Base-by-base conservation (phyloP, 1,140 invertebrate species). In the Bacillus rossius region DNA sequence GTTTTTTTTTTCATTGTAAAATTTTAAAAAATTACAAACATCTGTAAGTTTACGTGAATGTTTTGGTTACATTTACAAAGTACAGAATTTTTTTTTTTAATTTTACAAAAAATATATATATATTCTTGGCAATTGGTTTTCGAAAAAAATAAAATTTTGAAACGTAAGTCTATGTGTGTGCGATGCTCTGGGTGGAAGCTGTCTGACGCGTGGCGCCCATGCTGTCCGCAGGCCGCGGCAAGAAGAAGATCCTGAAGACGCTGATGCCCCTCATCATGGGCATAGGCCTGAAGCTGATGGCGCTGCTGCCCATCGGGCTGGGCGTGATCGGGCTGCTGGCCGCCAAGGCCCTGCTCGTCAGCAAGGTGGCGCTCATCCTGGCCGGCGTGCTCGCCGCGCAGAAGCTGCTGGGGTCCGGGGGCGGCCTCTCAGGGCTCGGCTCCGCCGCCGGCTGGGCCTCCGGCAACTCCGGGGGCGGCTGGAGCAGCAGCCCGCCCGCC, bases 281-380 rank as follows among this genome's bases (percentile, higher is more conserved):
- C 2, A 76, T 83, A 20, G 87, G 81, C 38, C 75, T 86, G 1
- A 89, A 89, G 65, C 67, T 88, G 14, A 80, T 88, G 52, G 82
- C 85, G 1, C 69, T 89, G 0, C 66, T 84, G 3, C 86, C 87
- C 2, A 69, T 90, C 7, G 69, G 87, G 8, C 75, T 89, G 55
- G 85, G 84, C 7, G 81, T 82, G 58, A 71, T 90, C 0, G 83
- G 80, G n/a, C 72, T 90, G 7, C 65, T 90, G 58, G 83, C 85
- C n/a, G 73, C 82, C 34, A 90, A 90, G 71, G 87, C 88, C 16
- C 72, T 89, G 16, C 75, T 89, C 41, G 78, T 89, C 5, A 83
- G 86, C 38, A 91, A 57, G 16, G 19, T 57, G 19, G 88, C 88
- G 3, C 81, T 91, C 55, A 67, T 89, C 38, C 71, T 87, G 19